A percentile compares a stretch with the other conserved stretches of the same genome.
These are phyloP conservation scores for Alethe castanea DNA, from an alignment of 2,113 vertebrate species.

Conservation along the genomic window DNA sequence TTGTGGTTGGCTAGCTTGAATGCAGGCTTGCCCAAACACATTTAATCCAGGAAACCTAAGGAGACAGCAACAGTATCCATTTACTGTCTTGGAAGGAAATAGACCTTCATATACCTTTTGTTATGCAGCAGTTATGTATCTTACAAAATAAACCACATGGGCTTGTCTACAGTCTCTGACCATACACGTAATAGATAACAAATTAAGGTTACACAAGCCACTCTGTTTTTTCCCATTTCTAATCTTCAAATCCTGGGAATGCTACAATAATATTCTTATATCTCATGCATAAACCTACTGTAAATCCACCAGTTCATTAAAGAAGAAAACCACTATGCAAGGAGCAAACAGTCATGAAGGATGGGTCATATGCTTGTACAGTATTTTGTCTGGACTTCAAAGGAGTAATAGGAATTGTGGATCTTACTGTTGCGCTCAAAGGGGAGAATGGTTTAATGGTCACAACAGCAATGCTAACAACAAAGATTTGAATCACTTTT, in stretches of 20 bases:
- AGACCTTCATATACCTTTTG: neutral
- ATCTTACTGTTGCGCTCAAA: neutral
- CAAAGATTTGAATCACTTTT: neutral
- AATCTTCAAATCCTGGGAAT: neutral
- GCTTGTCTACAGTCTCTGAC: neutral
- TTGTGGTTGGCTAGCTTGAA: neutral
- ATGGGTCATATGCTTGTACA: neutral
- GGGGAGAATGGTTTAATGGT: neutral
- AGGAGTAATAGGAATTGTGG: neutral
- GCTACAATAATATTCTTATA: neutral
- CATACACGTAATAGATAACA: neutral
- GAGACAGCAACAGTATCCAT: neutral
- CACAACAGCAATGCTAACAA: neutral
- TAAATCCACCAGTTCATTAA: neutral
- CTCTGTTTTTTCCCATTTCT: neutral
- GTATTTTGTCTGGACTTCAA: neutral
- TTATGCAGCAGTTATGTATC: neutral
- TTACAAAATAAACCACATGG: neutral
- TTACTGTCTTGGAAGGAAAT: neutral
- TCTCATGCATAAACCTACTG: neutral
- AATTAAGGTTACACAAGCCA: neutral
- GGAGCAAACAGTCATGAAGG: neutral
- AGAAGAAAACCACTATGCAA: neutral
- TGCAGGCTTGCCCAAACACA: neutral
- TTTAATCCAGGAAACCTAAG: neutral